phyloP scores from a whole-genome alignment of 2,888 invertebrate genomes.

The Chrysodeixis includens region DNA sequence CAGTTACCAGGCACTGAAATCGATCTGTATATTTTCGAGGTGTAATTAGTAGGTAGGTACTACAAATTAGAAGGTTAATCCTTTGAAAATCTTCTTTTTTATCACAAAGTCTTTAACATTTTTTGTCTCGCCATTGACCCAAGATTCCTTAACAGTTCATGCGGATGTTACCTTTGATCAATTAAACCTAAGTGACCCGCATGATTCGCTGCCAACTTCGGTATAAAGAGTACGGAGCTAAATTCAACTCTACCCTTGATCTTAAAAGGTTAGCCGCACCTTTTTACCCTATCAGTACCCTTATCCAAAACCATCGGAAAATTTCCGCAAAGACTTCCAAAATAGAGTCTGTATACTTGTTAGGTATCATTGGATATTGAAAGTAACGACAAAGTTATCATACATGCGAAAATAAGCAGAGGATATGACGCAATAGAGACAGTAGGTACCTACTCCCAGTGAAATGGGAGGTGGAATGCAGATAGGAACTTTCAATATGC shows the following conservation, averaged over 20 bases:
- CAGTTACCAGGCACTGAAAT: no score
- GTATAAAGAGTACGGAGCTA: not conserved
- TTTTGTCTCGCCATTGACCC: not conserved
- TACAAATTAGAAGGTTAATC: no score
- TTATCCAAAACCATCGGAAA: not conserved
- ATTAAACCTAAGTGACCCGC: not conserved
- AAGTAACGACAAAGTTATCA: not conserved
- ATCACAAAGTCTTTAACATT: no score
- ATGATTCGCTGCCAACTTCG: not conserved
- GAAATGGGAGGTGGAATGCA: no score
- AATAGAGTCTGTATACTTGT: constrained; percentile 4
- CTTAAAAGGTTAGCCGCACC: constrained; percentile 1
- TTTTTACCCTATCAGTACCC: not conserved
- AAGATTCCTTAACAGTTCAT: not conserved
- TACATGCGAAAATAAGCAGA: not conserved
- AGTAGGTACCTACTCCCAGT: no score
- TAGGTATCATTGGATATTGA: not conserved
- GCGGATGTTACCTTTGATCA: constrained; percentile 4
- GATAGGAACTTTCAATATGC: no score
- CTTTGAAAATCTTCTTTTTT: no score
- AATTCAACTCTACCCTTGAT: constrained; percentile 5
- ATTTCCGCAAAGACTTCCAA: not conserved
- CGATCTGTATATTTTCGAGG: no score
- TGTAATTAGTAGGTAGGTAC: no score
- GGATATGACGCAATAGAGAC: not conserved